A percentile compares a stretch with the other conserved stretches of the same genome.
These are phyloP conservation scores for Mus caroli DNA, from an alignment of 2,797 vertebrate species.

Conservation along the genomic window DNA sequence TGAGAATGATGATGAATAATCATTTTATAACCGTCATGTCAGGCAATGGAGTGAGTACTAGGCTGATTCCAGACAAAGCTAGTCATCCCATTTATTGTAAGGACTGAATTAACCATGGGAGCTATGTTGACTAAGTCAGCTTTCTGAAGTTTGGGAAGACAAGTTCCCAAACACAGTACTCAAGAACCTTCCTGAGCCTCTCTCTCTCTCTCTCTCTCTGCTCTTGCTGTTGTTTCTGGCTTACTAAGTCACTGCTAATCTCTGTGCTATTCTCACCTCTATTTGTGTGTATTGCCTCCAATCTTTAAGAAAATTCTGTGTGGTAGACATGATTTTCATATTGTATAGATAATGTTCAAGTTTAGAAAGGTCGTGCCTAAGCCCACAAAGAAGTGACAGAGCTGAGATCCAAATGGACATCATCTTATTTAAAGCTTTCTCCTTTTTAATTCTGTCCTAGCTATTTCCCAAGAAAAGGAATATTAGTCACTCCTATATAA, in stretches of 20 bases:
- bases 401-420: background rate
- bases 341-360: background rate
- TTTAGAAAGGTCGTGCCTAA: background rate
- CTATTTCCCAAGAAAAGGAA: background rate
- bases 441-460: background rate
- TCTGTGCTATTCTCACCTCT: background rate
- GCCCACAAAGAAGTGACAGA: background rate
- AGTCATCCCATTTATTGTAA: slow-evolving; percentile 26
- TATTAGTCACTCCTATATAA: background rate
- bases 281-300: background rate
- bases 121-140: background rate
- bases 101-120: background rate
- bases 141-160: background rate
- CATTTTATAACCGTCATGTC: slow-evolving; percentile 22
- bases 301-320: background rate
- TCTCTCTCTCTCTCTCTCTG: background rate
- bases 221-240: background rate
- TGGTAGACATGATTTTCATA: background rate
- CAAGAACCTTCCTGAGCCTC: background rate
- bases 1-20: slow-evolving; percentile 22
- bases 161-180: background rate
- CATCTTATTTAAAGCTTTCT: background rate
- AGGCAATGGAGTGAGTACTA: slow-evolving; percentile 28
- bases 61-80: background rate
- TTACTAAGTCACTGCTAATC: background rate